Base-by-base conservation (phyloP, 1,140 invertebrate genomes). In the Ganaspis sp. region DNA sequence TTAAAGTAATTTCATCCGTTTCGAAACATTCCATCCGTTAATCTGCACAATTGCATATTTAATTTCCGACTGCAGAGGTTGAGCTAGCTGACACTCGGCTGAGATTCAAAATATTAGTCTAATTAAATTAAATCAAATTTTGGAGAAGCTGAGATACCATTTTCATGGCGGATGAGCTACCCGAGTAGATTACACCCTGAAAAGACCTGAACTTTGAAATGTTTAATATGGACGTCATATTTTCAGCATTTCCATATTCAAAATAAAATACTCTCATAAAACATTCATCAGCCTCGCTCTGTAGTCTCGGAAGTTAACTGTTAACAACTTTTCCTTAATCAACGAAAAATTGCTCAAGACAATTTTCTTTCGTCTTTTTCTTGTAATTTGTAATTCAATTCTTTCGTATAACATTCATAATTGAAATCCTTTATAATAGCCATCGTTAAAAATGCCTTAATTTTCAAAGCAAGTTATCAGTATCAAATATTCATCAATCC, bases 51-150 rank as follows among this genome's bases (percentile, higher is more conserved):
- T 64, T 64, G 21, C 23, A 64, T 64, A 64, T 29, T 64, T 64
- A 64, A 64, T 64, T 64, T 29, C 23, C 23, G 3, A n/a, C 58
- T 64, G 21, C 21, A 26, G 0, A 64, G 23, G 23, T 17, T 49
- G 45, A 49, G 8, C 17, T 49, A 49, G 8, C 17, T 49, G 45
- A 1, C 45, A 19, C 45, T 49, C 17, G 58, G 58, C 8, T 64
- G 58, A 64, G 11, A 64, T 64, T 29, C 58, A 64, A 64, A 64
- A 64, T 64, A 64, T 29, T 64, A 64, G 58, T 64, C 58, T 64
- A 29, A 64, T 64, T 64, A 64, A 64, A 34, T 64, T 29, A 64
- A 64, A 64, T 64, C 26, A 34, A 26, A 64, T 64, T 64, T 29
- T 64, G 12, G 12, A 29, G 9, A 4, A 64, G 11, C 23, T 21